Base-by-base conservation (phyloP, 1,140 invertebrate genomes). In the Oryzaephilus surinamensis region DNA sequence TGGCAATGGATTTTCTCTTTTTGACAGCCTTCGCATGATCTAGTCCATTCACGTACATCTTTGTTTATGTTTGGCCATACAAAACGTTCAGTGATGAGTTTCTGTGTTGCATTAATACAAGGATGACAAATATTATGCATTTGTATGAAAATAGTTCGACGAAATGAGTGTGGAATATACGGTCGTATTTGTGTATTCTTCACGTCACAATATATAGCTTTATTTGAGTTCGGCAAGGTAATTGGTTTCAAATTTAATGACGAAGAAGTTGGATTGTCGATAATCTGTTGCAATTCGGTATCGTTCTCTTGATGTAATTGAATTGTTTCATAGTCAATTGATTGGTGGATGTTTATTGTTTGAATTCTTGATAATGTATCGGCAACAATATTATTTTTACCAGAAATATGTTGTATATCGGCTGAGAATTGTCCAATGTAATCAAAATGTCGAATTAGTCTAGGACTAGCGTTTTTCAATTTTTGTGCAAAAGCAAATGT, bases 361-460 rank as follows among this genome's bases (percentile, higher is more conserved):
- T n/a, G n/a, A n/a, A n/a, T n/a, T n/a, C n/a, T n/a, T n/a, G 52
- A 59, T 1, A 59, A 32, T 3, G 54, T 30, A 29, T 60, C 52
- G 0, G 57, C 56, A 0, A 53, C 46, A 0, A 43, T 18, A 30
- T 62, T 60, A 4, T 52, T 32, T 7, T 32, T 30, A 1, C 61
- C 60, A 8, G 36, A 18, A 4, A 66, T 45, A 31, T 64, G 52
- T 17, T 26, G 43, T 3, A 63, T 55, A 24, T 60, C 51, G 1
- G 55, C 61, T 1, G 53, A 39, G 24, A 54, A 61, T 13, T 6
- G 50, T 11, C 32, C 44, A 30, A 2, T 18, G 10, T 13, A 48
- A 48, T 7, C 50, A 46, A 20, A 41, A 39, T 6, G 32, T 51
- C 8, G 41, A 20, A 5, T n/a, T n/a, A 50, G 41, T 17, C 43